Base-by-base conservation (phyloP, 2,797 vertebrate genomes). In the Gobio occitaniae region DNA sequence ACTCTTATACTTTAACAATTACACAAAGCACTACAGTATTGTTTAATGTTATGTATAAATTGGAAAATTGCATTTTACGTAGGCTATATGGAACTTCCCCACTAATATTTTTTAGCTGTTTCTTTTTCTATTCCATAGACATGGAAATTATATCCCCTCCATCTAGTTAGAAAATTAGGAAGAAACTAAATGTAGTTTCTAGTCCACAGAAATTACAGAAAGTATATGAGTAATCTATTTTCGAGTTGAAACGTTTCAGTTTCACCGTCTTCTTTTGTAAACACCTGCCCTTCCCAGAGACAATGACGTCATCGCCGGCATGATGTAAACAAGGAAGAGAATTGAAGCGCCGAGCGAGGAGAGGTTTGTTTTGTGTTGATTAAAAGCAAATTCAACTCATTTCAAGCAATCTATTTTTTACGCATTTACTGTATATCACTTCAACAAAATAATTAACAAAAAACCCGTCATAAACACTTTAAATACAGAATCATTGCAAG, bases 261-360 rank as follows among this genome's bases (percentile, higher is more conserved):
- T 75, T 63, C 78, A 9, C 3, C 13, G 36, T 19, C 3, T 47
- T 1, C 5, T 6, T 41, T 56, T 5, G 32, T n/a, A 48, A 78
- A 36, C 41, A n/a, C 38, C 50, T 11, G 25, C 12, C 38, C 13
- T 0, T 9, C 12, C 41, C 12, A 0, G 3, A 7, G 3, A 0
- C 44, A 32, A 44, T 85, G 89, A 87, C 86, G 86, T 88, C 70
- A 52, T 7, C 19, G 10, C 0, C 3, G 3, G 44, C 36, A 2
- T 50, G 80, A 17, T 59, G 80, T 87, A 87, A 90, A 89, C 86
- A 89, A 78, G 89, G 86, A 87, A 89, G 81, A 9, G 54, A 61
- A n/a, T 7, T 1, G 11, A 13, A 17, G 9, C 77, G 6, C 0
- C 13, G 3, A 36, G 12, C 1, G 12, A 80, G 56, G 12, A 47